A percentile compares a stretch with the other conserved stretches of the same genome.
These are phyloP conservation scores for Drosophila quadrilineata DNA, from an alignment of 1,140 invertebrate species.

Conservation along the genomic window DNA sequence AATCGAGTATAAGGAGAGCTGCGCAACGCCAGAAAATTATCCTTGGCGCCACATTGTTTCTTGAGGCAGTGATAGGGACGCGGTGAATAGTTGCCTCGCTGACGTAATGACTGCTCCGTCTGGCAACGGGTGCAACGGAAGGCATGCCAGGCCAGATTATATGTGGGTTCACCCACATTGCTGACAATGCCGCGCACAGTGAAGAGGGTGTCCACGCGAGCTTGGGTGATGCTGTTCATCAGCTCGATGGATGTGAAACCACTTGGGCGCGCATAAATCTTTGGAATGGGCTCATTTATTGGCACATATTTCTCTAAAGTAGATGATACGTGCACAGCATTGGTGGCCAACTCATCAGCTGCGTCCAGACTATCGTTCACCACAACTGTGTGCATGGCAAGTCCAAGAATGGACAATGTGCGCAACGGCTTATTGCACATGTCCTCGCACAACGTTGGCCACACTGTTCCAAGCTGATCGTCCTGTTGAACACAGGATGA, in stretches of 20 bases:
- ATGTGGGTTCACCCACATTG: conserved; percentile 88
- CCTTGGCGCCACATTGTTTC: conserved; percentile 49
- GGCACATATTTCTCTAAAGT: conserved; percentile 34
- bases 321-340: background rate
- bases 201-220: conserved; percentile 83
- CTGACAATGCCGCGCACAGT: conserved; percentile 92
- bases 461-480: conserved; percentile 81
- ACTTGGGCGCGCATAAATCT: conserved; percentile 50
- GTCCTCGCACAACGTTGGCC: conserved; percentile 83
- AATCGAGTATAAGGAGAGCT: conserved; percentile 66
- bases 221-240: conserved; percentile 33
- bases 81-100: conserved; percentile 62
- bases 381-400: conserved; percentile 85
- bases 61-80: conserved; percentile 60
- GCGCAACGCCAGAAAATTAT: conserved; percentile 55
- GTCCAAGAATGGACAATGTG: conserved; percentile 84
- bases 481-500: conserved; percentile 82
- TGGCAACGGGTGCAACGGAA: conserved; percentile 90
- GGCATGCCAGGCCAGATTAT: conserved; percentile 89
- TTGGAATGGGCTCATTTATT: conserved; percentile 25
- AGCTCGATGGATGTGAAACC: conserved; percentile 46
- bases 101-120: conserved; percentile 84
- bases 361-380: conserved; percentile 36
- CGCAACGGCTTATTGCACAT: conserved; percentile 83
- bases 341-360: background rate